Percentiles rank a stretch among this genome's conserved stretches.
phyloP scores from a whole-genome alignment of 1,140 invertebrate genomes.

The Heliothis virescens region DNA sequence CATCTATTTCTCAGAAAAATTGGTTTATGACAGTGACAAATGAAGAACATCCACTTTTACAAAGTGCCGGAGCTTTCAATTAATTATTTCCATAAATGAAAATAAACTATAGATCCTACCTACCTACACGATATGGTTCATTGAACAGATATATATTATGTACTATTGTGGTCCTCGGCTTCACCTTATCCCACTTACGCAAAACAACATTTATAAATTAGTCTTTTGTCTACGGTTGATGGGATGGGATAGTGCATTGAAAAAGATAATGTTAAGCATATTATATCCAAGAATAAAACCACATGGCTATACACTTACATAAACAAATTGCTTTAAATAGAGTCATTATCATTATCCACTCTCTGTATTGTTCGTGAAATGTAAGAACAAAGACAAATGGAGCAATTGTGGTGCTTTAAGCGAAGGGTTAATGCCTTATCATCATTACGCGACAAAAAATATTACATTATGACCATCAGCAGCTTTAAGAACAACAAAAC shows the following conservation, averaged over 20 bases:
- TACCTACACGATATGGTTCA: neutral
- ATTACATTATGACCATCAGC: neutral
- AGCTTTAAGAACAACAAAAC: neutral
- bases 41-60: constrained; percentile 67
- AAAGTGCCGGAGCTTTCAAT: constrained; percentile 59
- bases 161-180: neutral
- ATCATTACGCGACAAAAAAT: neutral
- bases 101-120: neutral
- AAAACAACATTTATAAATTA: neutral
- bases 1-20: constrained; percentile 60
- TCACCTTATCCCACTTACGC: neutral
- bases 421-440: constrained; percentile 19
- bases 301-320: no score
- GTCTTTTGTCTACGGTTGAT: neutral
- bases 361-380: constrained; percentile 19
- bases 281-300: no score
- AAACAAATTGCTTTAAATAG: constrained; percentile 8
- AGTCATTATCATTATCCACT: constrained; percentile 37
- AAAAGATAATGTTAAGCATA: no score
- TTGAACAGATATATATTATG: neutral
- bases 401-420: constrained; percentile 15
- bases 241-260: no score
- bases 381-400: constrained; percentile 29
- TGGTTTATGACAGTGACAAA: constrained; percentile 66
- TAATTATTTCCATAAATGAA: constrained; percentile 58